A percentile compares a stretch with the other conserved stretches of the same genome.
These are phyloP conservation scores for Pemphredon lugubris DNA, from an alignment of 2,888 invertebrate species.

Conservation along the genomic window DNA sequence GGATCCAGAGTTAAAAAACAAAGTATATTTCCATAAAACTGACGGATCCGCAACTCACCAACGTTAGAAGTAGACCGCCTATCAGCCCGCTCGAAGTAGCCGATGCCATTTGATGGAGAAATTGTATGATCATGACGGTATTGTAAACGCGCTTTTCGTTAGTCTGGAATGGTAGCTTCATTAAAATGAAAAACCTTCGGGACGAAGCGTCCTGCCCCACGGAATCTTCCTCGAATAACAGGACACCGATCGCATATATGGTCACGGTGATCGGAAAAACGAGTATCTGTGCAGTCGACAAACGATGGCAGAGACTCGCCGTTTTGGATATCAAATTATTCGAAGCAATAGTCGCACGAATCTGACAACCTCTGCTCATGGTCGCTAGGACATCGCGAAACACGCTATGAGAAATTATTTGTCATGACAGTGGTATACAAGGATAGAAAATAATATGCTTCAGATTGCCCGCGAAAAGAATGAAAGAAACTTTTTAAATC, in stretches of 20 bases:
- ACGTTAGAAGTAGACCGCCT: conserved; percentile 26
- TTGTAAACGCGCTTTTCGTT: not conserved
- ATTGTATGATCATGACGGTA: conserved; percentile 1
- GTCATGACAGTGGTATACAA: no score
- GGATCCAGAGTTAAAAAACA: no score
- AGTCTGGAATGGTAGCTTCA: not conserved
- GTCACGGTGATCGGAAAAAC: conserved; percentile 16
- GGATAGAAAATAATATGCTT: no score
- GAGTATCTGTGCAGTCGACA: conserved; percentile 20
- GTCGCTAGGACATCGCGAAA: not conserved
- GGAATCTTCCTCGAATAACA: not conserved
- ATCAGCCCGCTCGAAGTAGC: conserved; percentile 17
- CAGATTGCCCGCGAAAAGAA: no score
- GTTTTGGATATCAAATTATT: conserved; percentile 14
- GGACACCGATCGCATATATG: conserved; percentile 22
- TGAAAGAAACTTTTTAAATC: no score
- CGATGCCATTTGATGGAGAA: conserved; percentile 11
- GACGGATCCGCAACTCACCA: no score
- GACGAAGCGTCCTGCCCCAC: not conserved
- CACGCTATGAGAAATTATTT: not conserved
- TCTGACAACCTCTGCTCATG: conserved; percentile 23
- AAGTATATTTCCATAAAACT: no score
- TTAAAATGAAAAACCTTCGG: not conserved
- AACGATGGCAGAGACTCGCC: conserved; percentile 16
- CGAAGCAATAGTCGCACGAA: conserved; percentile 1